Percentiles rank a stretch among this genome's conserved stretches.
Evolutionary conservation across 2,888 invertebrate species (phyloP).

Genomic region (Agrypnus murinus): DNA sequence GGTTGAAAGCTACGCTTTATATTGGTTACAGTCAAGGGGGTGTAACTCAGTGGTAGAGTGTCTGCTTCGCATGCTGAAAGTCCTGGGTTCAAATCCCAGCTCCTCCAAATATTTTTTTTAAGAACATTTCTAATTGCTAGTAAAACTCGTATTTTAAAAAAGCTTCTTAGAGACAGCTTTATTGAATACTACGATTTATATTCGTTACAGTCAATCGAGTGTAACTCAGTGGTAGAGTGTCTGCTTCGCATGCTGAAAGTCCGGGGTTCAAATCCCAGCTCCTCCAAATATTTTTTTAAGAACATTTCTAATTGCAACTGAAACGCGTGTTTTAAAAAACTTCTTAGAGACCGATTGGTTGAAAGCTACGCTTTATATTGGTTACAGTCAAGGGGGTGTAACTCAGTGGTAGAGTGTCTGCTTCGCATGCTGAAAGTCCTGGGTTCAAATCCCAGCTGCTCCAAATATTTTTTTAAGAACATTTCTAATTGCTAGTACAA

Average conservation of each 20-base stretch:
- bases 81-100: slow-evolving; percentile 71
- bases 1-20: no score
- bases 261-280: slow-evolving; percentile 70
- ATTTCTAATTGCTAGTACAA: no score
- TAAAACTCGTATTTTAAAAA: no score
- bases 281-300: slow-evolving; percentile 62
- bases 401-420: slow-evolving; percentile 73
- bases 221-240: slow-evolving; percentile 73
- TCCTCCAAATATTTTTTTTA: slow-evolving; percentile 63
- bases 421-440: slow-evolving; percentile 73
- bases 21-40: no score
- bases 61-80: slow-evolving; percentile 73
- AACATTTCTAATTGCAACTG: no score
- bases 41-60: slow-evolving; percentile 73
- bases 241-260: slow-evolving; percentile 73
- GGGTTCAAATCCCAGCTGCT: slow-evolving; percentile 70
- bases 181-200: no score
- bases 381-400: slow-evolving; percentile 70
- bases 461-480: slow-evolving; percentile 58
- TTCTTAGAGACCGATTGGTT: no score
- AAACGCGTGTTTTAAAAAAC: no score
- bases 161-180: no score
- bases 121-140: no score
- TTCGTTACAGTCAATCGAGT: no score
- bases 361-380: no score